Evolutionary conservation across 2,797 vertebrate species (phyloP), one percentile per base, ranked within the genome.

Genomic region (Molothrus aeneus): DNA sequence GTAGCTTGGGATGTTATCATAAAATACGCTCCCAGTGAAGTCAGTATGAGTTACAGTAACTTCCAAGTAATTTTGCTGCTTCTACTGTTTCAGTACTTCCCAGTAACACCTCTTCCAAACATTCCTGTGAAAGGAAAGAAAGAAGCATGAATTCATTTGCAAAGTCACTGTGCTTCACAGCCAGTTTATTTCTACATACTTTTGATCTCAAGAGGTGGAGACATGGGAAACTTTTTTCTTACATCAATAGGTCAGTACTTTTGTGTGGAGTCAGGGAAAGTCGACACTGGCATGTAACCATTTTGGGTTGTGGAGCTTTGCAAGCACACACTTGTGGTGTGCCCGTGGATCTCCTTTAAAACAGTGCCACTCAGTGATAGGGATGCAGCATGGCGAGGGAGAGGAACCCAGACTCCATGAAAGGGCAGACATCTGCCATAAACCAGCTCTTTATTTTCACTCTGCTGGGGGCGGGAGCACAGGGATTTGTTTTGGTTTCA

Each of bases 301-400:
- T 81, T 75, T 92, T 75, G 69, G 45, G n/a, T 65, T 36, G 24
- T 5, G 13, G 54, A 16, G 17, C 14, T 71, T 65, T 65, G 22
- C 26, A 63, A 71, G 26, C 1, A 4, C 21, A 11, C 26, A 7
- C 6, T 25, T 13, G 22, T 17, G 65, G 20, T 4, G 7, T 54
- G 42, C 8, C 29, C 16, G 12, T 20, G 43, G 32, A 86, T 84
- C 11, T 34, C 92, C 47, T 95, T 90, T 90, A 90, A 90, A 66
- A 96, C 82, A 78, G 81, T 96, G 93, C 93, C 91, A 86, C 93
- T 94, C 80, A 90, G 93, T 84, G 93, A 90, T 65, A 63, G 88
- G 70, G 92, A 92, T 80, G 70, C 70, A 79, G 77, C 40, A 84
- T 1, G 26, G 73, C n/a, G 56, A 78, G 61, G 48, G 48, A 80